Evolutionary conservation across 1,140 invertebrate species (phyloP), one percentile per base, ranked within the genome.

Genomic region (Drosophila triauraria): DNA sequence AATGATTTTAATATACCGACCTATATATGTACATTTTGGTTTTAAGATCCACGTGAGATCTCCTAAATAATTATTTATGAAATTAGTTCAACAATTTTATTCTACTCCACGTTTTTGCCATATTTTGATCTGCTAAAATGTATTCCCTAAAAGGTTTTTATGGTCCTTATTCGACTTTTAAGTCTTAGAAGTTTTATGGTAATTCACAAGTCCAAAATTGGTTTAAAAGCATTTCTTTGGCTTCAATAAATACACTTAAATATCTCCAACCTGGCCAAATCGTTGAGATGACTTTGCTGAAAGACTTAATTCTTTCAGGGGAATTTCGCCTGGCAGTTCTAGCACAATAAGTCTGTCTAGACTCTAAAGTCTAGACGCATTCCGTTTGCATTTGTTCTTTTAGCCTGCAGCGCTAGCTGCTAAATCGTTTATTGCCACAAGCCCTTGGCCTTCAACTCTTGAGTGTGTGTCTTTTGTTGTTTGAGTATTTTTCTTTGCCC

Each of bases 381-480:
- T 64, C 44, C 23, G 48, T 20, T 38, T 61, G 53, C 65, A 71
- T 69, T 70, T 17, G 48, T 20, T 48, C 65, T 35, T 43, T 70
- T 38, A 15, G 51, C 13, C 32, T 20, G 43, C 65, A 57, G 23
- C 23, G 38, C 54, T 46, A 46, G 32, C 57, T 40, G 50, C 40
- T 44, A 67, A 54, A 46, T 70, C 25, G 23, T 70, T 46, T 67
- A 44, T 50, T 43, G 53, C 20, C 46, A 40, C 70, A 30, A 75
- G 75, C 74, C 75, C 74, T 77, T 77, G 63, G 74, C 75, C 75
- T 78, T 78, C 69, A 46, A 32, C 48, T 42, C 42, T 35, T 25
- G 17, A 15, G 51, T 15, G 51, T 51, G 48, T 47, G 20, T 13
- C 20, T 20, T 47, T 2, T 53, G 27, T 53, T 35, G 35, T 38